Percentiles rank a stretch among this genome's conserved stretches.
phyloP scores from a whole-genome alignment of 2,113 vertebrate species.

The Gambusia affinis region DNA sequence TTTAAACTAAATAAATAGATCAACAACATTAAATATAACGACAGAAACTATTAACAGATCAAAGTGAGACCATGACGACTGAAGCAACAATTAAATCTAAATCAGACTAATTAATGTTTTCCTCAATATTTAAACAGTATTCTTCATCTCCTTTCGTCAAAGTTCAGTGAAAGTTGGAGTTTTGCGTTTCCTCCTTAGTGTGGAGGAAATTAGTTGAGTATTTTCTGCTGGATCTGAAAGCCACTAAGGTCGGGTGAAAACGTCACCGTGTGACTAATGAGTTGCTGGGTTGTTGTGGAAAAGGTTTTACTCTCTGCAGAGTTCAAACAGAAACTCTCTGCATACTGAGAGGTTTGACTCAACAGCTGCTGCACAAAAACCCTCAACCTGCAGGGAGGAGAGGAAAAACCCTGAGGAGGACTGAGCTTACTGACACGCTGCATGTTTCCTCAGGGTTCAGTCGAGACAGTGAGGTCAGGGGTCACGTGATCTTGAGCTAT shows the following conservation, averaged over 20 bases:
- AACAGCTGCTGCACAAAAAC: not conserved
- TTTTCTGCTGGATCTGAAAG: not conserved
- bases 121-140: no score
- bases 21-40: no score
- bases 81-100: no score
- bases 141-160: no score
- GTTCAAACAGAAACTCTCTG: not conserved
- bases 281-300: not conserved
- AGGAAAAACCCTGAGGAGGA: not conserved
- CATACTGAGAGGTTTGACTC: not conserved
- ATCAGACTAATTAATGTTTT: no score
- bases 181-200: not conserved
- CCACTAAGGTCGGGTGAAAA: not conserved
- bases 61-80: no score
- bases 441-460: not conserved
- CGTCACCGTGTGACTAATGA: not conserved
- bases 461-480: not conserved
- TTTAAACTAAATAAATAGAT: no score
- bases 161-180: not conserved
- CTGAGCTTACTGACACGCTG: not conserved
- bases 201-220: not conserved
- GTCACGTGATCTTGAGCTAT: not conserved
- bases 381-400: no score
- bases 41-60: no score
- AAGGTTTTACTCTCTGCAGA: not conserved